Evolutionary conservation across 2,888 invertebrate genomes (phyloP), one percentile per base, ranked within the genome.

Genomic region (Heliconius ismenius): DNA sequence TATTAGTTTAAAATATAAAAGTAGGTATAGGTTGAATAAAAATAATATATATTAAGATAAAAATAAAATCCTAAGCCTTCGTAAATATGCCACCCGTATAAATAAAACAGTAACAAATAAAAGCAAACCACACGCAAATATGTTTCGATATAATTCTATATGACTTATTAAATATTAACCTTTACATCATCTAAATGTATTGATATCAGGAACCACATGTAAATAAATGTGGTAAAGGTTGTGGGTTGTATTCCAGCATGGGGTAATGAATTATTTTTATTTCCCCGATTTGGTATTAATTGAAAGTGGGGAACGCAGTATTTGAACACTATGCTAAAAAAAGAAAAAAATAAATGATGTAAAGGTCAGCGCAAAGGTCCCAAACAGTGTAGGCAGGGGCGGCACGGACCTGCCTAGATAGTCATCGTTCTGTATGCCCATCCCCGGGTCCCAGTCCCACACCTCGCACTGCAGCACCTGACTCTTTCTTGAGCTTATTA

Each of bases 371-470:
- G 70, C 74, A 82, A 70, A 79, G 82, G 82, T 82, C 80, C 26
- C 62, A 63, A 62, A 73, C 58, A 86, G 84, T 82, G 82, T 83
- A 83, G 83, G 82, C 83, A 83, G 83, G 83, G 82, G 82, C 83
- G 82, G 85, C 86, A 92, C 95, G 95, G 95, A 97, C 97, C 97
- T 97, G 95, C 97, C 97, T 92, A 97, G 96, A 91, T 95, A 96
- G 95, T 97, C 97, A 95, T 97, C 97, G 93, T 96, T 96, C 91
- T 96, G 95, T 87, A 96, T 95, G 90, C 97, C 97, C 94, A 97
- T 95, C 86, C 96, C 96, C 85, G 97, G 96, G 95, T 97, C 97
- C 96, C 96, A 97, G 95, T 97, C 97, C 97, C 97, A 97, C 88
- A 97, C 93, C 91, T 96, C 96, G 91, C 97, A 95, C 91, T 95